phyloP scores from a whole-genome alignment of 64 coral and sea anemone genomes.

The Astreopora myriophthalma region DNA sequence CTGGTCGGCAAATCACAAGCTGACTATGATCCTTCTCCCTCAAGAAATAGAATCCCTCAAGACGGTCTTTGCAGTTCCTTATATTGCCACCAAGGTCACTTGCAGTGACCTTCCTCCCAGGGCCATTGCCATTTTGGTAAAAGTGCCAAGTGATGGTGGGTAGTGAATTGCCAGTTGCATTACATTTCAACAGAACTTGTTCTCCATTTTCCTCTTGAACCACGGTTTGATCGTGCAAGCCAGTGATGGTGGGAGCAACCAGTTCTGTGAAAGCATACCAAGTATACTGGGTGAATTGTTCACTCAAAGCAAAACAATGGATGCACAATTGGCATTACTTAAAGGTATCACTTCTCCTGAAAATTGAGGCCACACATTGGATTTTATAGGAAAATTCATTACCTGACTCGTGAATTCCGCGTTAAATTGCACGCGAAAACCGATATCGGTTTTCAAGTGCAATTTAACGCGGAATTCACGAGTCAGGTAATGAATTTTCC shows the following conservation, averaged over 20 bases:
- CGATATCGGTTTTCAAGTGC: too few species aligned
- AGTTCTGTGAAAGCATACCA: not conserved
- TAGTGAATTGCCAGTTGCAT: conserved; percentile 13
- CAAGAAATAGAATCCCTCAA: conserved; percentile 1
- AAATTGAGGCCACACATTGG: too few species aligned
- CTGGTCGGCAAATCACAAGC: conserved; percentile 57
- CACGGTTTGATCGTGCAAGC: not conserved
- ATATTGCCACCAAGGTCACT: not conserved
- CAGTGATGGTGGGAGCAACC: conserved; percentile 2
- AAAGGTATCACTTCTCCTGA: too few species aligned
- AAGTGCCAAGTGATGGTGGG: conserved; percentile 18
- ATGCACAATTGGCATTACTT: too few species aligned
- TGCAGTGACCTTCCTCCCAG: not conserved
- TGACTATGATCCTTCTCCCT: not conserved
- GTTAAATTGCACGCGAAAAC: too few species aligned
- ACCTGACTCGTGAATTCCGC: too few species aligned
- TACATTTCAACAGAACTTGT: not conserved
- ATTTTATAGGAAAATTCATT: too few species aligned
- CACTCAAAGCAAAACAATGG: too few species aligned
- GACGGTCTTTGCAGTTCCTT: not conserved
- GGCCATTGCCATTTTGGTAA: not conserved
- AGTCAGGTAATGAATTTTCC: too few species aligned
- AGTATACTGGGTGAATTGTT: not conserved
- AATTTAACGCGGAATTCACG: too few species aligned
- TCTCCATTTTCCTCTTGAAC: not conserved